These are phyloP conservation scores for Chrysolina americana DNA, from an alignment of 2,888 invertebrate genomes.

Conservation along the genomic window DNA sequence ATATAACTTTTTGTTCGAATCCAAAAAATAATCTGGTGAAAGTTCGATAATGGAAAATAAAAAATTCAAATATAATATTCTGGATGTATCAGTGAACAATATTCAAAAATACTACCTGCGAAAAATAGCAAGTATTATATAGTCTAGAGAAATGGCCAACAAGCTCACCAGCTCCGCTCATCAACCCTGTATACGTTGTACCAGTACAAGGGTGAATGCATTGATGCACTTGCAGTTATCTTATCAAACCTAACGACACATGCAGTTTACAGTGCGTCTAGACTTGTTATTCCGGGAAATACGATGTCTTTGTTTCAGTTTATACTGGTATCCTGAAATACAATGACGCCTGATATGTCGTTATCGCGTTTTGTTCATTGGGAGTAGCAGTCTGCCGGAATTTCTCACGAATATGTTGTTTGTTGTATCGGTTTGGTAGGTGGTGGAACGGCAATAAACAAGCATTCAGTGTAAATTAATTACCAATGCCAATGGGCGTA, in stretches of 20 bases:
- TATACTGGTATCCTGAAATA: conserved; percentile 21
- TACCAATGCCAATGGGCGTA: no score
- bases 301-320: conserved; percentile 51
- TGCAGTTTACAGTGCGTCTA: conserved; percentile 53
- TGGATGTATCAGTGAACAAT: no score
- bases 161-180: not conserved
- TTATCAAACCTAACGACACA: conserved; percentile 28
- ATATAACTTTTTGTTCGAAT: no score
- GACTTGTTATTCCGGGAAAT: conserved; percentile 57
- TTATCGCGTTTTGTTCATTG: conserved; percentile 5
- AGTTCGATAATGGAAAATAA: no score
- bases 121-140: not conserved
- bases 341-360: conserved; percentile 17
- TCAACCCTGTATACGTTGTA: conserved; percentile 10
- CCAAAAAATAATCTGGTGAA: no score
- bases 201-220: conserved; percentile 23
- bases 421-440: not conserved
- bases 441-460: not conserved
- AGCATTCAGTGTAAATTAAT: not conserved
- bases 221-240: conserved; percentile 29
- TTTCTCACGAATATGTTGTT: conserved; percentile 15
- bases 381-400: not conserved
- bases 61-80: no score
- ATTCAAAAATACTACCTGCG: no score
- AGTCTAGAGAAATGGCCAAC: not conserved